phyloP scores from a whole-genome alignment of 1,140 invertebrate genomes.

The Yoshiicerus persimilis region DNA sequence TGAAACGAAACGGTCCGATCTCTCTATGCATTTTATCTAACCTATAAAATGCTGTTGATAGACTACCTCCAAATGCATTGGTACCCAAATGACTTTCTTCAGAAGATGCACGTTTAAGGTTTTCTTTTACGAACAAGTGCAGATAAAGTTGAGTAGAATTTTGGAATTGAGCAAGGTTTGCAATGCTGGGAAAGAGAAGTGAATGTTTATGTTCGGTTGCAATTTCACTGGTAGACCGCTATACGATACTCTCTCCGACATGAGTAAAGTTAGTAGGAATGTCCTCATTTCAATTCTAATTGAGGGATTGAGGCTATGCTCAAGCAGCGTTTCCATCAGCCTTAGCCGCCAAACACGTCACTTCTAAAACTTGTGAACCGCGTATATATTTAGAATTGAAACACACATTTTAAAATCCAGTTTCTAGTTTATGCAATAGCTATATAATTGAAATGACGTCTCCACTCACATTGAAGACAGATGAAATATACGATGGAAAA shows the following conservation, averaged over 20 bases:
- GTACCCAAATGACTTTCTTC: no score
- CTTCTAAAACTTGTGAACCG: neutral
- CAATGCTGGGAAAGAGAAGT: no score
- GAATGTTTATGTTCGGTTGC: no score
- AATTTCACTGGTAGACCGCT: no score
- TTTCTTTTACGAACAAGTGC: no score
- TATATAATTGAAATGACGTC: neutral
- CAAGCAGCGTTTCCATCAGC: neutral
- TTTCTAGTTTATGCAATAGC: neutral
- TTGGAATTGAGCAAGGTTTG: no score
- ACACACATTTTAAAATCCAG: neutral
- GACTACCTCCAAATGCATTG: no score
- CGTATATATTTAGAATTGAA: neutral
- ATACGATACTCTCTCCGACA: neutral
- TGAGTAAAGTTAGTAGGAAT: neutral
- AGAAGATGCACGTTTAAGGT: no score
- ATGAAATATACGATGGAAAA: neutral
- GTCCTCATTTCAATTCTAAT: neutral
- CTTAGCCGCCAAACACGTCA: neutral
- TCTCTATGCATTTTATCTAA: no score
- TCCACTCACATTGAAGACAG: neutral
- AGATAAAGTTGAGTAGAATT: no score
- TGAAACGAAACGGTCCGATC: no score
- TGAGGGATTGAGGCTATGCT: neutral
- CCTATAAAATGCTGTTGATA: no score